Evolutionary conservation across 2,888 invertebrate genomes (phyloP).

Genomic region (Philereme vetulata): DNA sequence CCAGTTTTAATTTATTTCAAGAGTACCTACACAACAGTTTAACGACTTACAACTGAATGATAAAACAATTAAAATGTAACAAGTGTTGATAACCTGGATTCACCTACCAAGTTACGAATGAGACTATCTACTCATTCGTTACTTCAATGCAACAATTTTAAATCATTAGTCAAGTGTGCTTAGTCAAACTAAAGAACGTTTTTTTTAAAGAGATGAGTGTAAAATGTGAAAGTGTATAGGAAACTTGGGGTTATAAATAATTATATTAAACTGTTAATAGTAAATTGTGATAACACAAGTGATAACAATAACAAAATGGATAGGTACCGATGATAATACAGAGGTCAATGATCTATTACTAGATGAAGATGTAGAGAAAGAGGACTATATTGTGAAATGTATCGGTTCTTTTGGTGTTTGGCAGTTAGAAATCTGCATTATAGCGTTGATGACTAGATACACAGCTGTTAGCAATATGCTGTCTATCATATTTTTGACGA

Average conservation of each 20-base stretch:
- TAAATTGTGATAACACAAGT: neutral
- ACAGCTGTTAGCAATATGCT: constrained; percentile 50
- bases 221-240: no score
- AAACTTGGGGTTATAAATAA: no score
- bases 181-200: no score
- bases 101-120: no score
- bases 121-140: constrained; percentile 4
- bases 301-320: constrained; percentile 22
- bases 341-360: constrained; percentile 34
- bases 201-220: no score
- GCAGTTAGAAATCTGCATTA: constrained; percentile 51
- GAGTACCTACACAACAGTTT: neutral
- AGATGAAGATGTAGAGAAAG: constrained; percentile 31
- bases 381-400: constrained; percentile 58
- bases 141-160: neutral
- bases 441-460: constrained; percentile 49
- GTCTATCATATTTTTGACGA: constrained; percentile 53
- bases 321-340: constrained; percentile 13
- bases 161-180: no score
- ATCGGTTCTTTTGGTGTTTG: constrained; percentile 60
- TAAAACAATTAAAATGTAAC: constrained; percentile 18
- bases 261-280: neutral
- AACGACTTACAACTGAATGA: constrained; percentile 18
- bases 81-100: constrained; percentile 12
- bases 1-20: no score